Percentiles rank a stretch among this genome's conserved stretches.
Evolutionary conservation across 1,140 invertebrate genomes (phyloP).

Genomic region (Pseudomyrmex concolor): DNA sequence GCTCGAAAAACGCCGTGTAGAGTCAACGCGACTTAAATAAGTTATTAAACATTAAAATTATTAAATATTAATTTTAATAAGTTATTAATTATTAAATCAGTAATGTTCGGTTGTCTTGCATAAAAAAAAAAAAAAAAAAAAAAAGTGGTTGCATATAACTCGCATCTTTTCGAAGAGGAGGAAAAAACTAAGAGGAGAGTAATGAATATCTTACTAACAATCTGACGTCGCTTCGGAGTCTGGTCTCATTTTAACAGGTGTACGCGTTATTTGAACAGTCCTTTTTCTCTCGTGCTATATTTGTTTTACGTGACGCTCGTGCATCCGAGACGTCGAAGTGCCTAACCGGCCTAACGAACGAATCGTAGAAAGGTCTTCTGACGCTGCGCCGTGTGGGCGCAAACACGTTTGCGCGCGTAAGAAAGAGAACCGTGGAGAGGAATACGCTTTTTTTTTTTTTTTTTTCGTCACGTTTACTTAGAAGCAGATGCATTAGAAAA

Average conservation of each 20-base stretch:
- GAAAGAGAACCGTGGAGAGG: not conserved
- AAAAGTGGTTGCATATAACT: too few species aligned
- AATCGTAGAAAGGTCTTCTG: conserved; percentile 71
- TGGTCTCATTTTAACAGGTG: conserved; percentile 78
- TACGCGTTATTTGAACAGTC: conserved; percentile 73
- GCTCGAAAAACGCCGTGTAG: too few species aligned
- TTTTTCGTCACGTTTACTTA: conserved; percentile 67
- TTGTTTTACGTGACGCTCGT: conserved; percentile 72
- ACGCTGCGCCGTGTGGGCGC: conserved; percentile 72
- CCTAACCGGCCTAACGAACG: conserved; percentile 40
- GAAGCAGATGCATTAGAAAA: conserved; percentile 78
- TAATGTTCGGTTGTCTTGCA: too few species aligned
- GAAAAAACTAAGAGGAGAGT: not conserved
- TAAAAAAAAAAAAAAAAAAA: too few species aligned
- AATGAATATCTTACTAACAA: conserved; percentile 39
- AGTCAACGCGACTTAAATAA: too few species aligned
- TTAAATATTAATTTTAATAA: too few species aligned
- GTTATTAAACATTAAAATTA: too few species aligned
- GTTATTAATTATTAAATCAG: too few species aligned
- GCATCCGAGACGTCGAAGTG: conserved; percentile 51
- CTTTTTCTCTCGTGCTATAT: conserved; percentile 36
- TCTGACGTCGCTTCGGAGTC: conserved; percentile 34
- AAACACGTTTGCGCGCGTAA: conserved; percentile 66
- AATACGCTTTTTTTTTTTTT: conserved; percentile 21
- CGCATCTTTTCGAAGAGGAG: not conserved